A percentile compares a stretch with the other conserved stretches of the same genome.
Evolutionary conservation across 2,797 vertebrate species (phyloP).

Genomic region (Platyrinchus mystaceus): DNA sequence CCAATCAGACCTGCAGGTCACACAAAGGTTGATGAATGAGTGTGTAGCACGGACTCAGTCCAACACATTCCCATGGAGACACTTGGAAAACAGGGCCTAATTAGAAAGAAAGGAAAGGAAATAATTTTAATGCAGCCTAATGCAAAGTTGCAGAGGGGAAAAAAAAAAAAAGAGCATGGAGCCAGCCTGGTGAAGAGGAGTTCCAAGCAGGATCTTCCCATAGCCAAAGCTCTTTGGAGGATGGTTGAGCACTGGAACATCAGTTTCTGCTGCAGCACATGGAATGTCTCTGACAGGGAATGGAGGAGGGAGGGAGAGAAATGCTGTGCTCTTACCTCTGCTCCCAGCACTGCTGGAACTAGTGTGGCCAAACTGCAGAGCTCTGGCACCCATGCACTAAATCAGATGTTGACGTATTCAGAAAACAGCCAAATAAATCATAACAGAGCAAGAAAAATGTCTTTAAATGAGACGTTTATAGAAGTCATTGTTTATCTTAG

Average conservation of each 20-base stretch:
- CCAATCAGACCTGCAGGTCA: not conserved
- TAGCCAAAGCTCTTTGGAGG: not conserved
- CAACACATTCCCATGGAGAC: fast-evolving
- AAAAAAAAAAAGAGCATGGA: not conserved
- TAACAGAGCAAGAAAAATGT: not conserved
- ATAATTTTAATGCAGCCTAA: not conserved
- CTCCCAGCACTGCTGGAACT: not conserved
- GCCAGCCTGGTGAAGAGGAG: not conserved
- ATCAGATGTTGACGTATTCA: not conserved
- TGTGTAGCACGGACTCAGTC: not conserved
- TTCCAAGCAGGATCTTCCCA: not conserved
- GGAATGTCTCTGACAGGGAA: not conserved
- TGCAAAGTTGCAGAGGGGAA: not conserved
- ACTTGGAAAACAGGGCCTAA: not conserved
- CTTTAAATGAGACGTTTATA: not conserved
- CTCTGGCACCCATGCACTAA: not conserved
- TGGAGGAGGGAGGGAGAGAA: not conserved
- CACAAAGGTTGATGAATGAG: not conserved
- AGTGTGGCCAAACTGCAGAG: not conserved
- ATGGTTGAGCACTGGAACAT: fast-evolving
- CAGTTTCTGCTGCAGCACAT: not conserved
- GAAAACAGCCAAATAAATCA: not conserved
- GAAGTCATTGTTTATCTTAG: not conserved
- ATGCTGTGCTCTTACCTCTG: not conserved
- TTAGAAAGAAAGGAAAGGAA: not conserved